A percentile compares a stretch with the other conserved stretches of the same genome.
Evolutionary conservation across 2,888 invertebrate species (phyloP).

Genomic region (Koerneria pararmatus): DNA sequence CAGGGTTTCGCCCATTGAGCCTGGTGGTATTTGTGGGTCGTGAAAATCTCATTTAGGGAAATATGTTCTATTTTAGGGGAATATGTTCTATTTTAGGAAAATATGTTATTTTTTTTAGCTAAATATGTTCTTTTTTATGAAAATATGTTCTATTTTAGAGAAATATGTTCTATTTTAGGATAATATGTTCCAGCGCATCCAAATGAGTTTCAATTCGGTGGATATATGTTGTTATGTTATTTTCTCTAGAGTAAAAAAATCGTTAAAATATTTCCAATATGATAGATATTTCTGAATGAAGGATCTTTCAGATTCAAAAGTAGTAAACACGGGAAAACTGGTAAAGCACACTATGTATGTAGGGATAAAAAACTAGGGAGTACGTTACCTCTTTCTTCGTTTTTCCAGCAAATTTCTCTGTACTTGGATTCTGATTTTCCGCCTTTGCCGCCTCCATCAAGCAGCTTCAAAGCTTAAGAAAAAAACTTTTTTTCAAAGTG

Average conservation of each 20-base stretch:
- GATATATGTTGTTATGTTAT: too few species aligned
- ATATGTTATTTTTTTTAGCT: neutral
- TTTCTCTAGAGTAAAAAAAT: too few species aligned
- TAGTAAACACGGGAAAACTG: too few species aligned
- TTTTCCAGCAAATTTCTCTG: constrained; percentile 48
- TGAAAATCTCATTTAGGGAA: too few species aligned
- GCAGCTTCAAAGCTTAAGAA: constrained; percentile 50
- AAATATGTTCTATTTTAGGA: neutral
- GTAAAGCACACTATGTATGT: too few species aligned
- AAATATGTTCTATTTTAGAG: neutral
- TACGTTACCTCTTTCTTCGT: constrained; percentile 37
- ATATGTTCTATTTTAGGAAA: neutral
- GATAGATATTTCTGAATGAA: too few species aligned
- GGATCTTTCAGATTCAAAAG: too few species aligned
- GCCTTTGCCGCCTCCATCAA: constrained; percentile 50
- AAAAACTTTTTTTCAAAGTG: neutral
- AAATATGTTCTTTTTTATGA: neutral
- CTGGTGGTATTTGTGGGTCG: constrained; percentile 22
- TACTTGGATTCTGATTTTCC: constrained; percentile 66
- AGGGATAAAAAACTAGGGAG: neutral
- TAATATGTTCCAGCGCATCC: too few species aligned
- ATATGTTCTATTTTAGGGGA: neutral
- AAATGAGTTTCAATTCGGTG: too few species aligned
- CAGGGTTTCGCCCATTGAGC: constrained; percentile 79
- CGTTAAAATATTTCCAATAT: too few species aligned